Percentiles rank a stretch among this genome's conserved stretches.
phyloP scores from a whole-genome alignment of 2,888 invertebrate species.

The Erebia epiphron region DNA sequence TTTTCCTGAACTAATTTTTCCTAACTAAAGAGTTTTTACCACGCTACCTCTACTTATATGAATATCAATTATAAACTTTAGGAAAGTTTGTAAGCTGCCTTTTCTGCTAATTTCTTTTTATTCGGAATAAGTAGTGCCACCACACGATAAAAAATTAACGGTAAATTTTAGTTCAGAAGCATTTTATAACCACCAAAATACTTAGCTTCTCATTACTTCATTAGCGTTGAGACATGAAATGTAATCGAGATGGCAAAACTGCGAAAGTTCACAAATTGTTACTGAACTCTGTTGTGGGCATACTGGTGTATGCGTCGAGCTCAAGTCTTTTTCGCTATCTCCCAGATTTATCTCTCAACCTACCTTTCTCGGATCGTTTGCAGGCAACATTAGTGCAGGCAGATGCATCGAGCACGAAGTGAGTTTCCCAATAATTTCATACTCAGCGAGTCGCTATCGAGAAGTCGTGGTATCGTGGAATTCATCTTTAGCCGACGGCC shows the following conservation, averaged over 20 bases:
- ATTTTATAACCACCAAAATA: background rate
- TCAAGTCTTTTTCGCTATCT: slow-evolving; percentile 57
- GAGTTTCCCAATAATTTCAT: slow-evolving; percentile 80
- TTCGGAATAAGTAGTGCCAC: background rate
- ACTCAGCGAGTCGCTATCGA: slow-evolving; percentile 68
- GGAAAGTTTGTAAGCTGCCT: background rate
- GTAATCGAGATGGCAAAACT: slow-evolving; percentile 42
- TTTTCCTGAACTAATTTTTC: too few species aligned
- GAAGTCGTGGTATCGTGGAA: slow-evolving; percentile 59
- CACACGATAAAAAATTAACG: background rate
- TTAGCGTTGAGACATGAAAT: slow-evolving; percentile 4
- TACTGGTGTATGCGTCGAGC: slow-evolving; percentile 51
- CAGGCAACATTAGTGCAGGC: slow-evolving; percentile 64
- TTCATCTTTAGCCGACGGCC: slow-evolving; percentile 75
- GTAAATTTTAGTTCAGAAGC: background rate
- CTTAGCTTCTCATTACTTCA: slow-evolving; percentile 1
- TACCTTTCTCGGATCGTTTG: slow-evolving; percentile 69
- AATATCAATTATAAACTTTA: too few species aligned
- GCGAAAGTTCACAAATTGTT: slow-evolving; percentile 47
- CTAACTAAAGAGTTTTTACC: too few species aligned
- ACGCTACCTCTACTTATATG: too few species aligned
- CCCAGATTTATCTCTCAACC: slow-evolving; percentile 71
- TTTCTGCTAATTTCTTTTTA: background rate
- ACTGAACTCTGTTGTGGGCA: slow-evolving; percentile 37
- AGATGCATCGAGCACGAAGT: slow-evolving; percentile 79